Conservation (phyloP, 2,113 vertebrate genomes). For the Coracopsis vasa region DNA sequence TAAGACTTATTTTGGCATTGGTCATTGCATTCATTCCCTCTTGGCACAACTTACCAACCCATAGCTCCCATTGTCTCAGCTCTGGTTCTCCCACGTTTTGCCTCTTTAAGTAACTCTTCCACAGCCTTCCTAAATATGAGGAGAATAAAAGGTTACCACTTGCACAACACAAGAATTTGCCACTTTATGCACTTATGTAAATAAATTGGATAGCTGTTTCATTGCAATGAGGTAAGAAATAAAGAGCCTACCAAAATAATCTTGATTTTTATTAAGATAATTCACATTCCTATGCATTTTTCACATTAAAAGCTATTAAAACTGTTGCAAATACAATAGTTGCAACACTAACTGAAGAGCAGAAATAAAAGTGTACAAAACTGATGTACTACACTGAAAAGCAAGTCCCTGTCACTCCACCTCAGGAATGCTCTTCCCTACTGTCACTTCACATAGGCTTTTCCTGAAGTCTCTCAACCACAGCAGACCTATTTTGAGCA, state of each 20-base stretch:
- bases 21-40: neutral
- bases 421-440: neutral
- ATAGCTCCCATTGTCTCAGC: conserved; percentile 97
- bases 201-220: neutral
- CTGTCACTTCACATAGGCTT: neutral
- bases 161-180: neutral
- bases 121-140: conserved; percentile 84
- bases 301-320: neutral
- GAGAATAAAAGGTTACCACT: neutral
- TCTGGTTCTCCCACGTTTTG: conserved; percentile 89
- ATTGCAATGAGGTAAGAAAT: neutral
- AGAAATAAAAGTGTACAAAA: neutral
- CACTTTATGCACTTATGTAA: neutral
- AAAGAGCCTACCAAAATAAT: neutral
- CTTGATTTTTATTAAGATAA: neutral
- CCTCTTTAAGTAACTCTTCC: conserved; percentile 93
- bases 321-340: neutral
- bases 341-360: neutral
- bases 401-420: neutral
- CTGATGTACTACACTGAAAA: neutral
- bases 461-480: neutral
- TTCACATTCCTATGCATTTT: neutral
- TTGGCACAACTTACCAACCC: conserved; percentile 86
- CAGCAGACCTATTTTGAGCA: neutral
- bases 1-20: neutral